Percentiles rank a stretch among this genome's conserved stretches.
phyloP scores from a whole-genome alignment of 1,140 invertebrate species.

The Sesamia nonagrioides region DNA sequence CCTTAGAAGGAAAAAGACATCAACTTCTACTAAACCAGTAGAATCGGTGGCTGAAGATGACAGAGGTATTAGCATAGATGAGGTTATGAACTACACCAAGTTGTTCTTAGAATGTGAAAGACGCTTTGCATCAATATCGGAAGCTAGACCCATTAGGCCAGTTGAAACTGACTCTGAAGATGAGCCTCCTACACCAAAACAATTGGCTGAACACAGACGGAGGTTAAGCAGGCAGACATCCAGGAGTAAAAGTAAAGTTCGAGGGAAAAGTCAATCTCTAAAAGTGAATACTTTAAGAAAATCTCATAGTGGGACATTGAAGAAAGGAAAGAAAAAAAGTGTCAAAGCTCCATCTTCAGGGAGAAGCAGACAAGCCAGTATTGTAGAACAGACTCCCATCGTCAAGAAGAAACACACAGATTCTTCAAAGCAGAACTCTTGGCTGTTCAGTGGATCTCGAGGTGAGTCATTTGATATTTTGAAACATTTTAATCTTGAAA shows the following conservation, averaged over 20 bases:
- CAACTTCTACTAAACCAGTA: constrained; percentile 75
- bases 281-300: constrained; percentile 82
- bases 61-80: constrained; percentile 68
- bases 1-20: constrained; percentile 81
- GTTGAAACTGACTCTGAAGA: constrained; percentile 83
- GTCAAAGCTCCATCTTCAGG: constrained; percentile 66
- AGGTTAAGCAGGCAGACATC: constrained; percentile 82
- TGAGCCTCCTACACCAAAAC: constrained; percentile 73
- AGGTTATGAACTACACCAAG: constrained; percentile 78
- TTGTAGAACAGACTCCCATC: constrained; percentile 76
- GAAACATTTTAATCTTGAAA: neutral
- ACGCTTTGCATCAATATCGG: constrained; percentile 65
- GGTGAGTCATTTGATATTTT: constrained; percentile 59
- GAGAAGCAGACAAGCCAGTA: constrained; percentile 78
- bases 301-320: constrained; percentile 81
- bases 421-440: constrained; percentile 77
- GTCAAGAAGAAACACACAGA: constrained; percentile 76
- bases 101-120: constrained; percentile 83
- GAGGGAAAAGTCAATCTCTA: constrained; percentile 80
- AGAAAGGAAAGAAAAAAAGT: constrained; percentile 81
- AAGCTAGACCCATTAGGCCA: constrained; percentile 57
- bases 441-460: constrained; percentile 82
- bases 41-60: constrained; percentile 78
- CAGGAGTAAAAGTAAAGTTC: constrained; percentile 82
- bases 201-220: constrained; percentile 78